These are phyloP conservation scores for Chironex yamaguchii DNA, from an alignment of 30 jellyfish, hydroid and myxozoan genomes.

Conservation along the genomic window DNA sequence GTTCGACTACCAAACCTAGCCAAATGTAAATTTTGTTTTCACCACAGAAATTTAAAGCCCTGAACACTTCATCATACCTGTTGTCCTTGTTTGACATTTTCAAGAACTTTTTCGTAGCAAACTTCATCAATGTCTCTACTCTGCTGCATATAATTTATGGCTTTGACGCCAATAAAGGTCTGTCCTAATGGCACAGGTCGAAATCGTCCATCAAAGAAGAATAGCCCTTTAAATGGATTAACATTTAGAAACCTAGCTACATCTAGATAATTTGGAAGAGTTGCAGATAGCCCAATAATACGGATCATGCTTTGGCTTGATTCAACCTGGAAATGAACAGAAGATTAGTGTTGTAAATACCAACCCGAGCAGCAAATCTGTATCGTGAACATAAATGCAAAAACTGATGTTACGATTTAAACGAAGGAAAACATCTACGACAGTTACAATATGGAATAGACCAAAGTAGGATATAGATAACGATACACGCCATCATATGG, in stretches of 20 bases:
- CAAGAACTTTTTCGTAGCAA: slow-evolving; percentile 94
- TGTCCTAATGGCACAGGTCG: slow-evolving; percentile 98
- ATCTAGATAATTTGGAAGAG: slow-evolving; percentile 95
- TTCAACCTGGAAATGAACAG: slow-evolving; percentile 75
- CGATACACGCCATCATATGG: no score
- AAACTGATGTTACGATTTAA: no score
- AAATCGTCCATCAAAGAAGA: slow-evolving; percentile 97
- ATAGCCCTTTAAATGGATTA: slow-evolving; percentile 95
- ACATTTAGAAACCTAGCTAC: slow-evolving; percentile 98
- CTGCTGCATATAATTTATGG: slow-evolving; percentile 82
- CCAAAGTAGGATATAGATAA: no score
- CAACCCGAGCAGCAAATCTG: no score
- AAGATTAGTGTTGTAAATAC: neutral
- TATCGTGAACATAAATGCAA: no score
- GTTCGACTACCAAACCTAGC: no score
- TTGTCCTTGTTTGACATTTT: slow-evolving; percentile 89
- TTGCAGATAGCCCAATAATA: slow-evolving; percentile 96
- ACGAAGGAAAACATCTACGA: no score
- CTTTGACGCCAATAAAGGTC: slow-evolving; percentile 93
- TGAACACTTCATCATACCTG: slow-evolving; percentile 73
- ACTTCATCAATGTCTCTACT: slow-evolving; percentile 90
- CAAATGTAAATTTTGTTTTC: no score
- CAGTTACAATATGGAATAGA: no score
- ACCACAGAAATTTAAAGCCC: no score
- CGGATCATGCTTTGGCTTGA: slow-evolving; percentile 95